phyloP scores from a whole-genome alignment of 2,888 invertebrate species.

The Azorinus chamasolen region DNA sequence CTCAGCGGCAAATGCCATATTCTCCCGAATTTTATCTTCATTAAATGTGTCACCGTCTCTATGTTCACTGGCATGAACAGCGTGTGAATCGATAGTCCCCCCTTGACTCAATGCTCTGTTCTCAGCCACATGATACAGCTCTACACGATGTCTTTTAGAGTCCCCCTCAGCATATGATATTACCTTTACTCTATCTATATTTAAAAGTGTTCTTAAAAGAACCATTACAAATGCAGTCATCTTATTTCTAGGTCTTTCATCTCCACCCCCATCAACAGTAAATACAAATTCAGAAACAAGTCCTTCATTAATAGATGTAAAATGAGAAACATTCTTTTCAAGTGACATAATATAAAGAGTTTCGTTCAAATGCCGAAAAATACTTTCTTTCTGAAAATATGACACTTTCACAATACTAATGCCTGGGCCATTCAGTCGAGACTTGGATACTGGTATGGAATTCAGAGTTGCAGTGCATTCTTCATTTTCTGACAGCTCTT shows the following conservation, averaged over 20 bases:
- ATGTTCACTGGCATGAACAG: conserved; percentile 9
- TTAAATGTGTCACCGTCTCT: conserved; percentile 13
- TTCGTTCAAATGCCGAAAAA: conserved; percentile 37
- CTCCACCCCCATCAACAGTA: conserved; percentile 36
- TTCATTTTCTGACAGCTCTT: conserved; percentile 10
- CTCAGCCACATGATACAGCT: conserved; percentile 24
- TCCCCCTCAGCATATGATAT: conserved; percentile 32
- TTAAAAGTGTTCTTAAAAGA: conserved; percentile 19
- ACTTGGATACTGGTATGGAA: conserved; percentile 18
- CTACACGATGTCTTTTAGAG: conserved; percentile 32
- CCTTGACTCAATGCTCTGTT: conserved; percentile 23
- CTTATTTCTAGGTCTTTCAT: conserved; percentile 36
- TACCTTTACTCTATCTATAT: conserved; percentile 21
- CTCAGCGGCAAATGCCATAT: conserved; percentile 26
- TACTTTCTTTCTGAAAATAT: conserved; percentile 10
- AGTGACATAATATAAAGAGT: conserved; percentile 32
- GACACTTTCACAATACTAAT: conserved; percentile 26
- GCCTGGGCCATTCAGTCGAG: conserved; percentile 27
- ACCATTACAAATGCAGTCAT: conserved; percentile 21
- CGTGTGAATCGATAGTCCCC: conserved; percentile 20
- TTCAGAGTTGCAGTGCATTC: conserved; percentile 14
- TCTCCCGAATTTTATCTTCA: conserved; percentile 19
- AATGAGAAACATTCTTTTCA: conserved; percentile 13
- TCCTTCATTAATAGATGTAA: conserved; percentile 12
- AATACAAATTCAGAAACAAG: conserved; percentile 24